Percentiles rank a stretch among this genome's conserved stretches.
Evolutionary conservation across 2,888 invertebrate species (phyloP).

Genomic region (Sphaerophoria taeniata): DNA sequence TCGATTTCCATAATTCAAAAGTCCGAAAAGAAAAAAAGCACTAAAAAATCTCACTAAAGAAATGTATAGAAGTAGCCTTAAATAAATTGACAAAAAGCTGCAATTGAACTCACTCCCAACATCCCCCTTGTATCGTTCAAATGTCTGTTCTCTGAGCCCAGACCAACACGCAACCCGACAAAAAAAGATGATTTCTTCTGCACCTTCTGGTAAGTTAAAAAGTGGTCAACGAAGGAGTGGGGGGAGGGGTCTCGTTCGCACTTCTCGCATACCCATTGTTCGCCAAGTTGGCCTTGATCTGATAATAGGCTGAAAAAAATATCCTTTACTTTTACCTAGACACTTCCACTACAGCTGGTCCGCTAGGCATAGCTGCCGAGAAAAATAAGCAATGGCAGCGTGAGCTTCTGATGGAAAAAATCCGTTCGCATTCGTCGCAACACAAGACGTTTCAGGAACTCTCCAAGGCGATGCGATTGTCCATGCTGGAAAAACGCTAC

Average conservation of each 20-base stretch:
- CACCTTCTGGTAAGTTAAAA: conserved; percentile 64
- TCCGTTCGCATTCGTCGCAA: conserved; percentile 93
- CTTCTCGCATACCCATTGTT: conserved; percentile 8
- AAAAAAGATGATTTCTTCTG: conserved; percentile 63
- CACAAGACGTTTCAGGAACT: conserved; percentile 92
- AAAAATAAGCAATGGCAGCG: conserved; percentile 90
- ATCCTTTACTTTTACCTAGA: conserved; percentile 47
- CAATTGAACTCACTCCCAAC: conserved; percentile 12
- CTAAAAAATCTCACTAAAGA: conserved; percentile 17
- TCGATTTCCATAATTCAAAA: conserved; percentile 28
- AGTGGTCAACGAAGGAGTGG: conserved; percentile 16
- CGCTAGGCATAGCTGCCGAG: conserved; percentile 81
- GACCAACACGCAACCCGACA: not conserved
- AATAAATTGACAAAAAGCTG: not conserved
- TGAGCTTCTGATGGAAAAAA: conserved; percentile 95
- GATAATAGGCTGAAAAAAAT: conserved; percentile 29
- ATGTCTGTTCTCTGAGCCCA: conserved; percentile 52
- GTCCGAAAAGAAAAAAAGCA: conserved; percentile 9
- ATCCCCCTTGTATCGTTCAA: conserved; percentile 40
- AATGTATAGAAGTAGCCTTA: conserved; percentile 20
- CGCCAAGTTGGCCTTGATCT: conserved; percentile 43
- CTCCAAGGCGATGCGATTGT: conserved; percentile 93
- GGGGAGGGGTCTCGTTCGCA: conserved; percentile 30
- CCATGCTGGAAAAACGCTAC: conserved; percentile 94
- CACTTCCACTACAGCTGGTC: conserved; percentile 65